Evolutionary conservation across 1,140 invertebrate genomes (phyloP).

Genomic region (Sitophilus oryzae): DNA sequence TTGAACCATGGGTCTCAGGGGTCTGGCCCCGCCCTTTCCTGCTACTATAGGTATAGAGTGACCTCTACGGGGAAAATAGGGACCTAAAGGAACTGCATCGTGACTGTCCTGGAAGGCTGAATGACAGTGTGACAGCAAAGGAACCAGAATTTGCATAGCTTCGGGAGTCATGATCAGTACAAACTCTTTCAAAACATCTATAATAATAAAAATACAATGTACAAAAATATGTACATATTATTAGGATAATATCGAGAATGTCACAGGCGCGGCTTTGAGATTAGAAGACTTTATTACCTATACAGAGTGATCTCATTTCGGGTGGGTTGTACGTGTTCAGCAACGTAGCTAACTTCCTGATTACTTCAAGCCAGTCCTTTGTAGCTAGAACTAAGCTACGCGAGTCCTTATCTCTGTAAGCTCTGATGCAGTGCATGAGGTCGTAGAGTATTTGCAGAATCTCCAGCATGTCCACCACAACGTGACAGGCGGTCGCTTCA

Average conservation of each 20-base stretch:
- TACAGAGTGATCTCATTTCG: slow-evolving; percentile 71
- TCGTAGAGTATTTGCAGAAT: slow-evolving; percentile 72
- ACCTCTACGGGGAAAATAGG: slow-evolving; percentile 64
- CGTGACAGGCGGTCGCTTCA: slow-evolving; percentile 83
- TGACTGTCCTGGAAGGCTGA: slow-evolving; percentile 71
- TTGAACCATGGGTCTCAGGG: slow-evolving; percentile 77
- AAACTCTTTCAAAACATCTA: slow-evolving; percentile 79
- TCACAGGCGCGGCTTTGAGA: too few species aligned
- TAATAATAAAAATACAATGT: slow-evolving; percentile 39
- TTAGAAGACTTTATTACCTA: slow-evolving; percentile 55
- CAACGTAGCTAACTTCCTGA: slow-evolving; percentile 77
- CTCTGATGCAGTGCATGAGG: slow-evolving; percentile 63
- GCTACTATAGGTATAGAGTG: slow-evolving; percentile 47
- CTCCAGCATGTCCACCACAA: slow-evolving; percentile 76
- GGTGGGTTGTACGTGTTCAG: slow-evolving; percentile 87
- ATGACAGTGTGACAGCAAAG: slow-evolving; percentile 79
- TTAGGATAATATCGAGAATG: neutral
- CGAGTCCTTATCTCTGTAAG: slow-evolving; percentile 60
- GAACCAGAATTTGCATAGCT: slow-evolving; percentile 73
- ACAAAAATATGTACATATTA: too few species aligned
- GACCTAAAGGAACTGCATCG: slow-evolving; percentile 63
- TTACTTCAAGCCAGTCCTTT: slow-evolving; percentile 81
- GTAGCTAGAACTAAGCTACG: slow-evolving; percentile 57
- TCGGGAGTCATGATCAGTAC: slow-evolving; percentile 77
- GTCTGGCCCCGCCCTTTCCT: slow-evolving; percentile 55